A percentile compares a stretch with the other conserved stretches of the same genome.
Evolutionary conservation across 1,140 invertebrate genomes (phyloP).

Genomic region (Drosophila lini): DNA sequence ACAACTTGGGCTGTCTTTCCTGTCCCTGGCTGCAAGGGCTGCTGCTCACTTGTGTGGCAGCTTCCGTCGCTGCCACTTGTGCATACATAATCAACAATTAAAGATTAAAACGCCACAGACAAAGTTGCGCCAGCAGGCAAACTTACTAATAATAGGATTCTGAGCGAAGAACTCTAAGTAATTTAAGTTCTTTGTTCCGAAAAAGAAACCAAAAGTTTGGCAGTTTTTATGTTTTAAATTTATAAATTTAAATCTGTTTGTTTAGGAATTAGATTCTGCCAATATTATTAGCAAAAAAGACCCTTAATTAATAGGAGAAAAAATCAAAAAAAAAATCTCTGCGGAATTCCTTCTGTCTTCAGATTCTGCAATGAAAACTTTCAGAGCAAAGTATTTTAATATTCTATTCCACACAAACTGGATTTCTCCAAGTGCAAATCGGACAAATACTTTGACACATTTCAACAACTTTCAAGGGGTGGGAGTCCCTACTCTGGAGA

Average conservation of each 20-base stretch:
- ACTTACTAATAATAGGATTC: conserved; percentile 57
- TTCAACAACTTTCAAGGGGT: conserved; percentile 6
- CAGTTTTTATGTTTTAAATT: not conserved
- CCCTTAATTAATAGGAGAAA: not conserved
- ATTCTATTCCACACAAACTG: not conserved
- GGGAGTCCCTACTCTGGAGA: not conserved
- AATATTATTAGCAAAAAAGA: not conserved
- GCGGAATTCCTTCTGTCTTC: not conserved
- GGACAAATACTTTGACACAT: conserved; percentile 19
- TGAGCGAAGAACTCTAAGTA: not conserved
- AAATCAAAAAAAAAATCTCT: not conserved
- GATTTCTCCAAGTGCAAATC: conserved; percentile 15
- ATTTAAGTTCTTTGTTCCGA: not conserved
- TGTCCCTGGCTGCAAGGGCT: conserved; percentile 30
- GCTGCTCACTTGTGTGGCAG: conserved; percentile 43
- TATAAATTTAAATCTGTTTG: not conserved
- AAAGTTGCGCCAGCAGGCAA: conserved; percentile 42
- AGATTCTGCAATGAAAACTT: not conserved
- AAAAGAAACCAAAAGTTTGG: not conserved
- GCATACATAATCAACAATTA: conserved; percentile 75
- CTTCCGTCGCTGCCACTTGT: conserved; percentile 51
- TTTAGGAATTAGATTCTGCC: not conserved
- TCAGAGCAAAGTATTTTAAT: not conserved
- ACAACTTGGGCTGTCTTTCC: conserved; percentile 50
- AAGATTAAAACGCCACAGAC: conserved; percentile 62